Base-by-base conservation (phyloP, 92 coral and sea anemone genomes). In the Diadumene lineata region DNA sequence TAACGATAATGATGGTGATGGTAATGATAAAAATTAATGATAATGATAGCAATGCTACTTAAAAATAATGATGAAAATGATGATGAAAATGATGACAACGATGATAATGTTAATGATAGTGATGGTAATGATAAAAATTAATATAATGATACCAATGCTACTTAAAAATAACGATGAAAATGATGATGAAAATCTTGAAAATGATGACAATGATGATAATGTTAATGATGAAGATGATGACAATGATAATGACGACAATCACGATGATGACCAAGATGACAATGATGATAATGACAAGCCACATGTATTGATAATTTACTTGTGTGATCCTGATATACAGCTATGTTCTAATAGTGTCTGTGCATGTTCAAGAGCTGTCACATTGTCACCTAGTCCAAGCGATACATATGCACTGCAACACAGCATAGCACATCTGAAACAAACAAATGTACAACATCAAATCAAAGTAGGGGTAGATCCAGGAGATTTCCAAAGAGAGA, bases 331-430 rank as follows among this genome's bases (percentile, higher is more conserved):
- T 43, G 87, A 76, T 31, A 94, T 92, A 64, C 85, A 77, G 0
- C 97, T 78, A 17, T 91, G 92, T 43, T 88, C 85, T 27, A 94
- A 72, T 56, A 94, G 72, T 18, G 76, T 76, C 81, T 94, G 97
- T 65, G 98, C 94, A 79, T 91, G 97, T 43, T 74, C 85, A 53
- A 94, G 80, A 17, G 97, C 91, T 81, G 85, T 87, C 44, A 94
- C 94, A 70, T 91, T 88, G 69, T 94, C 98, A 10, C 98, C 98
- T 70, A 94, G 68, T 33, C 93, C 94, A 50, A 94, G 85, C 4
- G 98, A 84, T 43, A 91, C 96, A 68, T 86, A 94, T 11, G 98
- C 88, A 72, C 90, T 94, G 68, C 97, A 82, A 22, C 86, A 89
- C 11, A 94, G 86, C 69, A 94, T 91, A n/a, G 92, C 74, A 60